Base-by-base conservation (phyloP, 2,888 invertebrate species). In the Colletes collaris region DNA sequence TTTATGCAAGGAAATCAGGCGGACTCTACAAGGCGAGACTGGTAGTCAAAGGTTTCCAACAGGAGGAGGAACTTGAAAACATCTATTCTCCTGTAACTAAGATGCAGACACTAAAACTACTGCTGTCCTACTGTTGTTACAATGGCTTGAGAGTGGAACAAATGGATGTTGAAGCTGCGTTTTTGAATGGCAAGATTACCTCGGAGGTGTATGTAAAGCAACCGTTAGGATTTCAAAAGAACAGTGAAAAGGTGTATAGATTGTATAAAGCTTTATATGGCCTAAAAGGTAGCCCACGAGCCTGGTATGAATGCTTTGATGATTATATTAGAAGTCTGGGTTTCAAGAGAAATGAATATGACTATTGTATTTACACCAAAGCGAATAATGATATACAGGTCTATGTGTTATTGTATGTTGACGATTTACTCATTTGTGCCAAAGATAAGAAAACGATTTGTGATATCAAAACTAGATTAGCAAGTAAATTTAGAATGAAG, bases 121-220 rank as follows among this genome's bases (percentile, higher is more conserved):
- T 84, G 44, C 66, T 81, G 44, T 46, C 67, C 0, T 75, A 70
- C 65, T 85, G 76, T 68, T 72, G 67, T 49, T 72, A 84, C 62
- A 67, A 76, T 27, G 13, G 65, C 10, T 53, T 82, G 46, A 7
- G 16, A 0, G 76, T 82, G 10, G 63, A 79, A 52, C 79, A 83
- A 70, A 74, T 80, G 78, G 82, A 85, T 75, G 83, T 84, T 3
- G 76, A 80, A 13, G 68, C 79, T n/a, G 79, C 79, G 4, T 76
- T 70, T 56, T 11, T 76, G 46, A 76, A 75, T 60, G 72, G 72
- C 16, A 16, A 16, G 16, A 16, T 16, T 16, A 16, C 16, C 0
- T 76, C 72, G 1, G 76, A 79, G 44, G 37, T 79, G 2, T 79
- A 68, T 60, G 60, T 79, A 0, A 64, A 52, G 4, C 71, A 76